These are phyloP conservation scores for Rhinichthys klamathensis DNA, from an alignment of 2,113 vertebrate genomes.

Conservation along the genomic window DNA sequence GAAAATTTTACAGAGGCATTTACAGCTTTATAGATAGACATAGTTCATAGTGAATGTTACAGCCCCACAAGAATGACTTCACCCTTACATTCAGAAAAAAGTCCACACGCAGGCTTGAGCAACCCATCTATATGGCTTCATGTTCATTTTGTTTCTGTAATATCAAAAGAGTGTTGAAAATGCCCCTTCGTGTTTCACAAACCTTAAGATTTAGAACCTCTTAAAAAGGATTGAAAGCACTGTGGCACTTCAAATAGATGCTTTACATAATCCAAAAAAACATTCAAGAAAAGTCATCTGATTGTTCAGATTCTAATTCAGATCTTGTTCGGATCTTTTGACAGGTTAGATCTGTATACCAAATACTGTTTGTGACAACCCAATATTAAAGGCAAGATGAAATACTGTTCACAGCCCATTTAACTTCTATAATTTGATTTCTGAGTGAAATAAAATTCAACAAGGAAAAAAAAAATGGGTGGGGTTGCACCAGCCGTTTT, in stretches of 20 bases:
- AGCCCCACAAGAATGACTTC: conserved; percentile 14
- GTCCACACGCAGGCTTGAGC: conserved; percentile 9
- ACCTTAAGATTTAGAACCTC: conserved; percentile 44
- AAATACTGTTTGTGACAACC: conserved; percentile 12
- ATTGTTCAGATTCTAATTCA: background rate
- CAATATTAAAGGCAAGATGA: conserved; percentile 37
- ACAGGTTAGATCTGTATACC: conserved; percentile 31
- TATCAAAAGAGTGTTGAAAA: conserved; percentile 47
- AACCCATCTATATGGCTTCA: conserved; percentile 54
- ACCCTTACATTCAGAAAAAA: conserved; percentile 37
- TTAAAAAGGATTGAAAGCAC: conserved; percentile 50
- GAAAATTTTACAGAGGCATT: conserved; percentile 34
- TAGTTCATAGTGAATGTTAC: conserved; percentile 21
- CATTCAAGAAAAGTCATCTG: conserved; percentile 25
- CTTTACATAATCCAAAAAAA: conserved; percentile 15
- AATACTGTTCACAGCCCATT: background rate
- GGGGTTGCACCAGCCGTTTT: background rate
- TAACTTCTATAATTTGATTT: background rate
- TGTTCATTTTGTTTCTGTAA: conserved; percentile 38
- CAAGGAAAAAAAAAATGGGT: background rate
- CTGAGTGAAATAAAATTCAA: background rate
- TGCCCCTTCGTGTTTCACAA: conserved; percentile 43
- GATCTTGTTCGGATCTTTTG: conserved; percentile 8
- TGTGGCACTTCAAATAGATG: conserved; percentile 45
- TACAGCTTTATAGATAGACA: conserved; percentile 39